Evolutionary conservation across 2,797 vertebrate species (phyloP).

Genomic region (Phoebastria nigripes): DNA sequence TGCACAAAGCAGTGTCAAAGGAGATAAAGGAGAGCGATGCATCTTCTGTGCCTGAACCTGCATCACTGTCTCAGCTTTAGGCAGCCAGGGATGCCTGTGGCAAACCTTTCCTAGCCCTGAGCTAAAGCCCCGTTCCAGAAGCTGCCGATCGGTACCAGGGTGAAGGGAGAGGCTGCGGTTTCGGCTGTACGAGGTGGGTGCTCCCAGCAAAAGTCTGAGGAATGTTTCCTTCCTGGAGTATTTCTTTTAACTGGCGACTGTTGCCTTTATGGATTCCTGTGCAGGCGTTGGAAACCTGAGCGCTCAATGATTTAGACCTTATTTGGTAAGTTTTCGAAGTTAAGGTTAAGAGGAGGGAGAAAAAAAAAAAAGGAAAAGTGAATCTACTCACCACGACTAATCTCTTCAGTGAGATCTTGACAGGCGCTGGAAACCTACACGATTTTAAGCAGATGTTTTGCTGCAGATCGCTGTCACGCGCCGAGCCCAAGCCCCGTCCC

Average conservation of each 20-base stretch:
- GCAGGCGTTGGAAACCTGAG: background rate
- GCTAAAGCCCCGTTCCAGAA: background rate
- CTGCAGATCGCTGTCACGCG: background rate
- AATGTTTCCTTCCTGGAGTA: background rate
- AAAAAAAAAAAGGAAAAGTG: background rate
- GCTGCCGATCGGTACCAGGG: background rate
- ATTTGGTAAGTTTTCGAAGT: slow-evolving; percentile 4
- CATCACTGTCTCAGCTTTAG: fast-evolving
- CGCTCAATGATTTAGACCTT: background rate
- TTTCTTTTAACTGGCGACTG: background rate
- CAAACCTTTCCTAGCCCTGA: background rate
- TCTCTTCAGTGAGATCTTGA: background rate
- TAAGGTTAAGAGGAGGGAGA: background rate
- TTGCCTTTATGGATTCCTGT: background rate
- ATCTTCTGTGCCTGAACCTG: background rate
- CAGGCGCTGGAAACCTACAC: background rate
- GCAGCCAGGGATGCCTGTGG: background rate
- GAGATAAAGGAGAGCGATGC: background rate
- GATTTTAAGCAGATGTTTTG: slow-evolving; percentile 18
- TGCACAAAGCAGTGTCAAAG: background rate
- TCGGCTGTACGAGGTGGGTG: background rate
- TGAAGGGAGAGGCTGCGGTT: background rate
- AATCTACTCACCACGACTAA: slow-evolving; percentile 53
- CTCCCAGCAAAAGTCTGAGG: background rate
- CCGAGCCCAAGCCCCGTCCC: background rate